Base-by-base conservation (phyloP, 2,888 invertebrate genomes). In the Polyommatus icarus region DNA sequence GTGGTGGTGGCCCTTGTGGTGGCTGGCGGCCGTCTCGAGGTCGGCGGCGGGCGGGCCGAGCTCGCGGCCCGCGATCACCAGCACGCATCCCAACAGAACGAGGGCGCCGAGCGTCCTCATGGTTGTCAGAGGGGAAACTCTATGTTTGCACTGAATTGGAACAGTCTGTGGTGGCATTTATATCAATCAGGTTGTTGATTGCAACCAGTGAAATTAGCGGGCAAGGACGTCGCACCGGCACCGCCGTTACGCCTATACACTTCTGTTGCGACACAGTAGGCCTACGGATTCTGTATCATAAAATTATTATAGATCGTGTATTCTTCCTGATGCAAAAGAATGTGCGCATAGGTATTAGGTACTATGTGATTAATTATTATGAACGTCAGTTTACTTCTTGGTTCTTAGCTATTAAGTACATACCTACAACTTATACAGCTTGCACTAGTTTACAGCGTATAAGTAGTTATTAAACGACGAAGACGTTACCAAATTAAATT, bases 71-170 rank as follows among this genome's bases (percentile, higher is more conserved):
- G 87, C 86, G 77, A 85, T 86, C 75, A 85, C 88, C 82, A 90
- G 77, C 78, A 88, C 85, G 82, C 92, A 93, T 87, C 86, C 92
- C 84, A 94, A 82, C 77, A 89, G 87, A 81, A 86, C 83, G 80
- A 94, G 88, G 88, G 90, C 92, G 87, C 88, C 87, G 75, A 94
- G 89, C 91, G 93, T 90, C 93, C 93, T 93, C 91, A 91, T 94
- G 81, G 82, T 80, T 24, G 54, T 54, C 24, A 24, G 50, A 72
- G 72, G 72, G 72, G 36, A 40, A 86, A 84, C 85, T 87, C 89
- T 88, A 85, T 87, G 85, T 85, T 84, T 87, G 87, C 83, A 93
- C 93, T 94, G 93, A 89, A 86, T 86, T 84, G 83, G 80, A 83
- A 82, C 84, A 83, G 85, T 82, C 84, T 82, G 88, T 87, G 87